phyloP scores from a whole-genome alignment of 2,888 invertebrate genomes.

The Eupithecia abbreviata region DNA sequence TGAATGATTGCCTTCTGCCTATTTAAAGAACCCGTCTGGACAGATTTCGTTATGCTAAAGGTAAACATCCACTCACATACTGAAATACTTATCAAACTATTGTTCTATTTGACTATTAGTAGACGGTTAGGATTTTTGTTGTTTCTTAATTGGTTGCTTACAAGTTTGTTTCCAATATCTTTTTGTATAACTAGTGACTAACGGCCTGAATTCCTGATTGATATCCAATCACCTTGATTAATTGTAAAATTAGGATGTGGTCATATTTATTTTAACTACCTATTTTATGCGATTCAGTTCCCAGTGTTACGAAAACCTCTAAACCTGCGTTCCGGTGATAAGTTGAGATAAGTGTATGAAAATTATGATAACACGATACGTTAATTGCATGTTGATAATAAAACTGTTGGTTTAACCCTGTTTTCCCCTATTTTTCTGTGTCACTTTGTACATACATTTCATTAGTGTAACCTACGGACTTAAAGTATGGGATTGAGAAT shows the following conservation, averaged over 20 bases:
- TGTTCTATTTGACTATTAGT: no score
- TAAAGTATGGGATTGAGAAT: no score
- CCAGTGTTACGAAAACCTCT: conserved; percentile 46
- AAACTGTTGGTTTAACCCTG: conserved; percentile 8
- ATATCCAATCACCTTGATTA: conserved; percentile 1
- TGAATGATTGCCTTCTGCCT: background rate
- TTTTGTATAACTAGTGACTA: background rate
- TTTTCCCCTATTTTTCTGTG: background rate
- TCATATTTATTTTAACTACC: conserved; percentile 26
- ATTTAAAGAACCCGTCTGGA: background rate
- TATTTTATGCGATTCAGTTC: conserved; percentile 52
- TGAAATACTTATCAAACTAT: no score
- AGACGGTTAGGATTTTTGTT: background rate
- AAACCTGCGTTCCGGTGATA: conserved; percentile 33
- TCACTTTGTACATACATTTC: background rate
- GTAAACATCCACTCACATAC: no score
- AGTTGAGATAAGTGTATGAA: conserved; percentile 42
- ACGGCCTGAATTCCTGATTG: background rate
- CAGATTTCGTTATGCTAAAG: background rate
- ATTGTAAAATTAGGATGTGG: conserved; percentile 10
- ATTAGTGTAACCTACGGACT: no score
- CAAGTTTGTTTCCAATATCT: background rate
- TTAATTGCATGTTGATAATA: conserved; percentile 39
- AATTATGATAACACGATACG: conserved; percentile 40
- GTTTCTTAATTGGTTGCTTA: background rate